Conservation (phyloP, 2,113 vertebrate genomes). For the Atlantisia rogersi region DNA sequence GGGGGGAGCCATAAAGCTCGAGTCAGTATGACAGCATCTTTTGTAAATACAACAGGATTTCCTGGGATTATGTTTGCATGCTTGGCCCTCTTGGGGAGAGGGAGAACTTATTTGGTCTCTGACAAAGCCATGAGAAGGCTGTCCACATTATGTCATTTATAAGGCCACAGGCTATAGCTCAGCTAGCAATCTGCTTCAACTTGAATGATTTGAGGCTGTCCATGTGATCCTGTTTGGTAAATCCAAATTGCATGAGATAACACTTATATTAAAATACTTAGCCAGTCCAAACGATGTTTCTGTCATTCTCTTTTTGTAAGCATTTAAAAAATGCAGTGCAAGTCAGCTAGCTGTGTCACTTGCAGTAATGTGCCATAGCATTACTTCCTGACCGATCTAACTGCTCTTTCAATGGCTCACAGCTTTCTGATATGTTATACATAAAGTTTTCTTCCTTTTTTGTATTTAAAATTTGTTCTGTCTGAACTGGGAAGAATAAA, state of each 20-base stretch:
- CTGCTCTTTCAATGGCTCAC: background rate
- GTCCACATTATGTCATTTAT: background rate
- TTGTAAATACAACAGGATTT: conserved; percentile 37
- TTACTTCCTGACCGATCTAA: background rate
- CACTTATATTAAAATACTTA: background rate
- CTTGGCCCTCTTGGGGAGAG: background rate
- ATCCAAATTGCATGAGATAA: background rate
- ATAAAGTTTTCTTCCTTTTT: background rate
- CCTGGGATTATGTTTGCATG: conserved; percentile 40
- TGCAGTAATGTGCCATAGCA: background rate
- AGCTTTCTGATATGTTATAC: background rate
- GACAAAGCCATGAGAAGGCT: background rate
- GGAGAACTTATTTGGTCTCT: background rate
- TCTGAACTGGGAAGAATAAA: background rate
- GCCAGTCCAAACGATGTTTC: background rate
- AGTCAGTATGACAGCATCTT: background rate
- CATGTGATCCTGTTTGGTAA: background rate
- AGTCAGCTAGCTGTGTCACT: background rate
- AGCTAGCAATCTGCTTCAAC: background rate
- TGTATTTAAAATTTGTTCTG: background rate
- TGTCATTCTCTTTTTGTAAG: background rate
- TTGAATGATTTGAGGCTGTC: background rate
- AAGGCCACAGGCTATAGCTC: background rate
- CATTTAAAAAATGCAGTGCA: background rate
- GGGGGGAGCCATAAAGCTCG: background rate